Evolutionary conservation across 2,888 invertebrate genomes (phyloP).

Genomic region (Conops quadrifasciatus): DNA sequence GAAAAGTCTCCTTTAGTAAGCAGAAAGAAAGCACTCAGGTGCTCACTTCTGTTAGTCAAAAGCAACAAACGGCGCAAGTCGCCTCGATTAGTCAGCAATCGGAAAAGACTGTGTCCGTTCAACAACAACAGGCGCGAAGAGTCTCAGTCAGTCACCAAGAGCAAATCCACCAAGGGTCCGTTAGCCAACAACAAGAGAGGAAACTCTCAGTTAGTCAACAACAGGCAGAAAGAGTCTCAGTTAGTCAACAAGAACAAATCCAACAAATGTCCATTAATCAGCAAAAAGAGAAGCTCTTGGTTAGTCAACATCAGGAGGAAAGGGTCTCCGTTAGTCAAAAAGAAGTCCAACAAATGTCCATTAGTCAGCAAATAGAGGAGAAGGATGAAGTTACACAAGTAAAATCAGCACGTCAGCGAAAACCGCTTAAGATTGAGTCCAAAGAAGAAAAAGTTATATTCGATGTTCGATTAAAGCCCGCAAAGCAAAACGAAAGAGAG

Average conservation of each 20-base stretch:
- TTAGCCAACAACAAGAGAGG: background rate
- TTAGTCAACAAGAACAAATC: slow-evolving; percentile 7
- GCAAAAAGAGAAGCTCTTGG: too few species aligned
- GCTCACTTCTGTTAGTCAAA: slow-evolving; percentile 32
- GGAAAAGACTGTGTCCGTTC: slow-evolving; percentile 1
- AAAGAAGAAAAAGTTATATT: slow-evolving; percentile 66
- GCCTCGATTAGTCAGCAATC: slow-evolving; percentile 11
- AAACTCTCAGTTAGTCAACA: slow-evolving; percentile 18
- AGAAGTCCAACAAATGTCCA: slow-evolving; percentile 15
- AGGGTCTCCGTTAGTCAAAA: slow-evolving; percentile 30
- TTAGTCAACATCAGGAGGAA: too few species aligned
- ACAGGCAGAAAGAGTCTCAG: slow-evolving; percentile 19
- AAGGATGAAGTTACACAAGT: slow-evolving; percentile 42
- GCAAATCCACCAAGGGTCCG: too few species aligned
- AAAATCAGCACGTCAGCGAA: slow-evolving; percentile 38
- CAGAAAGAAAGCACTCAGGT: slow-evolving; percentile 32
- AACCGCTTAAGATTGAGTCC: slow-evolving; percentile 50
- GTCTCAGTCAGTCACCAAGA: background rate
- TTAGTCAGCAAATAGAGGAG: slow-evolving; percentile 27
- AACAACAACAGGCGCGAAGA: slow-evolving; percentile 25
- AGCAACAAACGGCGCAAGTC: background rate
- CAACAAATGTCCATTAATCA: slow-evolving; percentile 8
- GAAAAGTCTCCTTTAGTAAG: slow-evolving; percentile 39
- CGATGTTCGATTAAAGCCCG: slow-evolving; percentile 65
- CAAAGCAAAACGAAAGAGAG: slow-evolving; percentile 44